These are phyloP conservation scores for Drosophila phalerata DNA, from an alignment of 2,888 invertebrate species.

Conservation along the genomic window DNA sequence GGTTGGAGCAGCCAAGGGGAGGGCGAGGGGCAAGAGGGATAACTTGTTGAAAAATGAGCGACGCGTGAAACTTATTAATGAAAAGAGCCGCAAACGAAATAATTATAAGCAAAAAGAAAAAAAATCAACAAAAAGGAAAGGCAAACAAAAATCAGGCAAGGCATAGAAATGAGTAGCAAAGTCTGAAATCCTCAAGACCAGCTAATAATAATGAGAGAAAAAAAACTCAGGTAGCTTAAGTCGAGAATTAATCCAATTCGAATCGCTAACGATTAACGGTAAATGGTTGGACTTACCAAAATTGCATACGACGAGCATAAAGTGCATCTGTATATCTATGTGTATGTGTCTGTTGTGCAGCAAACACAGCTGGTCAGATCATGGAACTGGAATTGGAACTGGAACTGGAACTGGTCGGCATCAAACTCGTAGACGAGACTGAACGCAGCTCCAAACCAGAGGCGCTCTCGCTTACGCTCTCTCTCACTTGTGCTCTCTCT, in stretches of 20 bases:
- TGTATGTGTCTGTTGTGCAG: constrained; percentile 38
- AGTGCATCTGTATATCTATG: not conserved
- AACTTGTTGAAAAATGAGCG: constrained; percentile 76
- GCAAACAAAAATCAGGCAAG: constrained; percentile 17
- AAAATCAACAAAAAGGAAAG: constrained; percentile 16
- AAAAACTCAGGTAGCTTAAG: constrained; percentile 5
- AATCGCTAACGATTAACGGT: constrained; percentile 51
- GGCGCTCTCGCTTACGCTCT: constrained; percentile 30
- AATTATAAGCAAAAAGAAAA: constrained; percentile 58
- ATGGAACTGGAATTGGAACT: constrained; percentile 43
- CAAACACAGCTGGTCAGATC: constrained; percentile 74
- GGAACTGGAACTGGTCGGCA: constrained; percentile 51
- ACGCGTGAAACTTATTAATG: constrained; percentile 82
- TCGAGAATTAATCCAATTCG: constrained; percentile 8
- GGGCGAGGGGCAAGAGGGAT: constrained; percentile 11
- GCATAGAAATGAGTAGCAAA: not conserved
- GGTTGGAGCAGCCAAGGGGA: constrained; percentile 9
- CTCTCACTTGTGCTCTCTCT: constrained; percentile 31
- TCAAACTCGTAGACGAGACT: constrained; percentile 44
- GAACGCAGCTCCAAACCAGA: constrained; percentile 56
- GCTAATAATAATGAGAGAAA: not conserved
- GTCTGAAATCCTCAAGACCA: constrained; percentile 1
- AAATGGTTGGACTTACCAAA: constrained; percentile 70
- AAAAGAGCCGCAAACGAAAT: constrained; percentile 74
- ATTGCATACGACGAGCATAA: constrained; percentile 42